Evolutionary conservation across 1,140 invertebrate species (phyloP), one percentile per base, ranked within the genome.

Genomic region (Hormaphis cornu): DNA sequence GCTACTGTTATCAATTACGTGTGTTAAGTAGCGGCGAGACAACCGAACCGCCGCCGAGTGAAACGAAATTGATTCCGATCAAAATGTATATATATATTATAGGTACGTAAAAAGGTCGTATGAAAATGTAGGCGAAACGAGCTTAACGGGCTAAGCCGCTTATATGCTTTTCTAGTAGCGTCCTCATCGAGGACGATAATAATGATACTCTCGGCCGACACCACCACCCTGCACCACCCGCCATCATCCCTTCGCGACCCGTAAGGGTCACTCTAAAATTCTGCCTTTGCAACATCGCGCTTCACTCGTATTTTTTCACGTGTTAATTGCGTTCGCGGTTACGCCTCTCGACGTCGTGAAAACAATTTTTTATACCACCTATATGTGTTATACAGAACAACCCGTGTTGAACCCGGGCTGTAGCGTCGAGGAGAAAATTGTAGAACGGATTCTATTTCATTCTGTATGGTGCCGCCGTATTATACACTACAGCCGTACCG

Each of bases 101-200:
- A 33, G 9, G 30, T 33, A 4, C 30, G 30, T 6, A 33, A 33
- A 4, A 33, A 33, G 30, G n/a, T n/a, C n/a, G n/a, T n/a, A 46
- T n/a, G 42, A 5, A n/a, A 20, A 59, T 16, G 6, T 14, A 4
- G n/a, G 24, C n/a, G n/a, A 63, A 63, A 46, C 9, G 40, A 46
- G 42, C 42, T 63, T 63, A 63, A n/a, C 16, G 14, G n/a, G 35
- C 20, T 63, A 63, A 63, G 24, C 58, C 42, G 42, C 42, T 44
- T 54, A 28, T 63, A 30, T 14, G n/a, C 8, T 63, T 44, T 44
- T 44, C 58, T 46, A 42, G 5, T n/a, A 40, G 40, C 24, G 24
- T 42, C 58, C 42, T 59, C 35, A n/a, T n/a, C 56, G 9, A 42
- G 14, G 18, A 42, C 18, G n/a, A 16, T 40, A 40, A 40, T 40